A percentile compares a stretch with the other conserved stretches of the same genome.
Evolutionary conservation across 2,113 vertebrate species (phyloP).

Genomic region (Thamnophis sirtalis): DNA sequence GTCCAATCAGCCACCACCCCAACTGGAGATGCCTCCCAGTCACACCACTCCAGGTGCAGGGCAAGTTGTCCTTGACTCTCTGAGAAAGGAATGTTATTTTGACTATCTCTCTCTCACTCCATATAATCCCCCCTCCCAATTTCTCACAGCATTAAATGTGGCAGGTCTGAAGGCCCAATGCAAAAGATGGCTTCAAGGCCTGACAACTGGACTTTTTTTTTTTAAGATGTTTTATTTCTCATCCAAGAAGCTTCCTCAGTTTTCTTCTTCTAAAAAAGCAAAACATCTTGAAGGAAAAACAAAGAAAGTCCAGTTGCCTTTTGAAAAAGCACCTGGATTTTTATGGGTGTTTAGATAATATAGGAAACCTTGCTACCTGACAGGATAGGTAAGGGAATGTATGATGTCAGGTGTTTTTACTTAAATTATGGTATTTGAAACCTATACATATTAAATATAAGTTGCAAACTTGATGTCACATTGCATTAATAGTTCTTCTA

Average conservation of each 20-base stretch:
- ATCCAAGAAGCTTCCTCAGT: background rate
- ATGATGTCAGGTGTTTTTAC: background rate
- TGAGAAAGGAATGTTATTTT: too few relatives aligned
- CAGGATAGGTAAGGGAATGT: background rate
- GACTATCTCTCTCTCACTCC: too few relatives aligned
- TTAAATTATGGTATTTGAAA: background rate
- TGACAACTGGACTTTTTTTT: background rate
- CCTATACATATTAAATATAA: background rate
- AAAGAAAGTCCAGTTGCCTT: background rate
- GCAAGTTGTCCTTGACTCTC: too few relatives aligned
- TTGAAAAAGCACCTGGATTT: background rate
- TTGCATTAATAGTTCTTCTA: background rate
- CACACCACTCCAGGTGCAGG: too few relatives aligned
- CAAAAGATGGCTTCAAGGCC: too few relatives aligned
- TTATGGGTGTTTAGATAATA: background rate
- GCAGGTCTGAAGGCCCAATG: too few relatives aligned
- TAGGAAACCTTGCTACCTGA: background rate
- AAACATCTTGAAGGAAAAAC: background rate
- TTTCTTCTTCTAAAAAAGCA: background rate
- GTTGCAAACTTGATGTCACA: background rate
- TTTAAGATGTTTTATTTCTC: background rate
- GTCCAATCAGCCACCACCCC: too few relatives aligned
- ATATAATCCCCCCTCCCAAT: too few relatives aligned
- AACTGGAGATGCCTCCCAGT: too few relatives aligned
- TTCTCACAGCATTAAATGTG: too few relatives aligned